Conservation (phyloP, 1,140 invertebrate genomes). For the Daktulosphaira vitifoliae region DNA sequence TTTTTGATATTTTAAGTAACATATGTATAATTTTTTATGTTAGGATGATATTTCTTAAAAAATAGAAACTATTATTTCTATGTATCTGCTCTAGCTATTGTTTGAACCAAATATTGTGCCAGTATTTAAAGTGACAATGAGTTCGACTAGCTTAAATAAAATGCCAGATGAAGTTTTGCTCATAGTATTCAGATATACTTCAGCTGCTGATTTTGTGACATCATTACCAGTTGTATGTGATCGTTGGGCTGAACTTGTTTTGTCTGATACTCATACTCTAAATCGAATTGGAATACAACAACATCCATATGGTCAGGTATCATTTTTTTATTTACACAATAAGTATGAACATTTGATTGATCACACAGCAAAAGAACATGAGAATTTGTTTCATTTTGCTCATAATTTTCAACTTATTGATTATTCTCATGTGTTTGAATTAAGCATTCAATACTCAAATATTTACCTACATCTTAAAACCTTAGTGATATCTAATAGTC, state of each 20-base stretch:
- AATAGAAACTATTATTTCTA: too few relatives aligned
- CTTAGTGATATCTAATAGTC: neutral
- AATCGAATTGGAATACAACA: neutral
- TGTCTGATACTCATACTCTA: neutral
- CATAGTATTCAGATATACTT: neutral
- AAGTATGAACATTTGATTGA: too few relatives aligned
- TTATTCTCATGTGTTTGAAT: neutral
- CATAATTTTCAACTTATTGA: neutral
- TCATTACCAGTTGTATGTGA: neutral
- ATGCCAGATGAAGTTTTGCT: neutral
- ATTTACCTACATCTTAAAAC: neutral
- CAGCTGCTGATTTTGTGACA: neutral
- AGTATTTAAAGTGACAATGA: too few relatives aligned
- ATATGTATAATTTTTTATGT: too few relatives aligned
- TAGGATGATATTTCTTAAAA: too few relatives aligned
- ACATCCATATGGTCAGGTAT: too few relatives aligned
- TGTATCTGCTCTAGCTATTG: too few relatives aligned
- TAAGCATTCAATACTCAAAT: neutral
- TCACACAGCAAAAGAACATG: neutral
- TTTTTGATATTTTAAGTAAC: too few relatives aligned
- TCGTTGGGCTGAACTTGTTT: neutral
- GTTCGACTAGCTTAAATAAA: neutral
- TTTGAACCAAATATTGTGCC: too few relatives aligned
- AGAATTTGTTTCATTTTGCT: neutral
- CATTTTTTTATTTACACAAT: too few relatives aligned